Evolutionary conservation across 2,888 invertebrate species (phyloP), one percentile per base, ranked within the genome.

Genomic region (Alloplasta piceator): DNA sequence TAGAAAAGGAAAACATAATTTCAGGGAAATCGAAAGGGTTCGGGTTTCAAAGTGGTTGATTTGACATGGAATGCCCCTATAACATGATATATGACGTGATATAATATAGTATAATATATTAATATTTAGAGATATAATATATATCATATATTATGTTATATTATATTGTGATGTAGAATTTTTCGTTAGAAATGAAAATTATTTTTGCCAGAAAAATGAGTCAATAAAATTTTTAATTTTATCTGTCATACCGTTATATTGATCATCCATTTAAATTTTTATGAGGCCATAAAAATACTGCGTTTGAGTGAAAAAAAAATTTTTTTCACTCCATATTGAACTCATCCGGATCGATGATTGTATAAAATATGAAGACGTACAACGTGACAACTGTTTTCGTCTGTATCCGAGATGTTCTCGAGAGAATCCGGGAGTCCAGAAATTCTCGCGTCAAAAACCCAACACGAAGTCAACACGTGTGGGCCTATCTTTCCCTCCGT

Each of bases 341-440:
- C 26, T 56, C 36, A 56, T 56, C 10, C 9, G 26, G 36, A 56
- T 12, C 56, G 26, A 16, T 52, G 39, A 52, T 12, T 52, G 55
- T 2, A 52, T 4, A n/a, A 16, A 55, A 38, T 38, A 36, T 12
- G n/a, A 9, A 7, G 36, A 52, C 12, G 60, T 63, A 73, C 78
- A 67, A 43, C 43, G 66, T 55, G 68, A 80, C 82, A 84, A 85
- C 83, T 85, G 80, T 82, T 84, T 84, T 84, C 70, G 68, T 70
- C 77, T 58, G 74, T 66, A 78, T 41, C 38, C 16, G 43, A 64
- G 68, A 26, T 64, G n/a, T 52, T 81, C 66, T 60, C 52, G 52
- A 50, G 56, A 74, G 78, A 70, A 81, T 81, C 81, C 81, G 81
- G 78, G 81, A 78, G 81, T 66, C 70, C 63, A 55, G 73, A 81